Evolutionary conservation across 37 sponge, comb jelly and placozoan genomes (phyloP).

Genomic region (Diacarnus erythraeanus): DNA sequence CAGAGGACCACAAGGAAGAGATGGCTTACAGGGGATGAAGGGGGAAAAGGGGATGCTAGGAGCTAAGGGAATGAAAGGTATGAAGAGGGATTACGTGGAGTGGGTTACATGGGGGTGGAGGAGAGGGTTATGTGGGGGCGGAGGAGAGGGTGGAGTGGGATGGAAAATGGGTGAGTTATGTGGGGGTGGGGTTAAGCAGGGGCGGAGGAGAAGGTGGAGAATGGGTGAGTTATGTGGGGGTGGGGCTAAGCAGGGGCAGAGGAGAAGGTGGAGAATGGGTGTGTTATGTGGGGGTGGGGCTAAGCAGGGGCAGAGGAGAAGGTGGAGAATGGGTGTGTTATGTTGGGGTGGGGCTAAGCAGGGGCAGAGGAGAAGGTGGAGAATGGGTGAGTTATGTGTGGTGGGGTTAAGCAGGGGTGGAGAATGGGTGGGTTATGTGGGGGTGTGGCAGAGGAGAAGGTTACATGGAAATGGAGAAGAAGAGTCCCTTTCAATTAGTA

Average conservation of each 20-base stretch:
- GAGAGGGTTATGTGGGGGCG: no score
- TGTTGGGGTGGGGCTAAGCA: not conserved
- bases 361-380: not conserved
- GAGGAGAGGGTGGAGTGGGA: no score
- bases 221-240: not conserved
- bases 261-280: not conserved
- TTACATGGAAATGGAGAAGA: not conserved
- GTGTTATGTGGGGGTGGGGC: not conserved
- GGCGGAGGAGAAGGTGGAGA: not conserved
- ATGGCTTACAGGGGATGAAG: not conserved
- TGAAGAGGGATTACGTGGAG: not conserved
- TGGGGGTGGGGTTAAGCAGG: not conserved
- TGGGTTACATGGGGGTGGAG: not conserved
- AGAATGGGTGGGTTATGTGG: not conserved
- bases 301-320: not conserved
- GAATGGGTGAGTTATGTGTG: not conserved
- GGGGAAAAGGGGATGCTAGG: conserved; percentile 25
- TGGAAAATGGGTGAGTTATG: not conserved
- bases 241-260: not conserved
- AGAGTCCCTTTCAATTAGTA: not conserved
- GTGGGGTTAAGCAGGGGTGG: not conserved
- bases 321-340: not conserved
- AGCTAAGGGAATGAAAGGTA: not conserved
- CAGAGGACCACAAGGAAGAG: conserved; percentile 29
- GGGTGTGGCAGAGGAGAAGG: not conserved